Evolutionary conservation across 2,888 invertebrate genomes (phyloP), one percentile per base, ranked within the genome.

Genomic region (Encarsia formosa): DNA sequence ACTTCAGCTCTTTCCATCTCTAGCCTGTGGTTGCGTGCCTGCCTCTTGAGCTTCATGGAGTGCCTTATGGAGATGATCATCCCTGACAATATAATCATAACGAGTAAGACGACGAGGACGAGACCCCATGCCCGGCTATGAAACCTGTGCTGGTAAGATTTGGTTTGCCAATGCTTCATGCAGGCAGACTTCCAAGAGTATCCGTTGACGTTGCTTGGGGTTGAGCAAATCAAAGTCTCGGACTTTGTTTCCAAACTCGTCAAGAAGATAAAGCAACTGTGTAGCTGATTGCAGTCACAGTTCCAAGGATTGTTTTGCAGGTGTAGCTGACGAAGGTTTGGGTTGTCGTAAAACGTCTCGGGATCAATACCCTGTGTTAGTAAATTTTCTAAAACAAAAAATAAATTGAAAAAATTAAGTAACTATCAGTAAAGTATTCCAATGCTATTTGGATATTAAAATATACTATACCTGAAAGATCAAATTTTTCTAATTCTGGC

Each of bases 281-380:
- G 76, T 67, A 88, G 80, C 19, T 81, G 77, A 0, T 63, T 60
- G 63, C 89, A 89, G 13, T 56, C 56, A 67, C 89, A 89, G 54
- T 83, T 77, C 88, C 88, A 89, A 59, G 85, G 84, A 69, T 89
- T 89, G 63, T 88, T 86, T 15, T 79, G 78, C 39, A 88, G 66
- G 65, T 80, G 77, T n/a, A 88, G 69, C 47, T 76, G 76, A 54
- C 78, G 76, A 38, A 86, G 71, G 57, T 79, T 79, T 9, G 76
- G 74, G 68, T 84, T 85, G 2, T 76, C 75, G 1, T 77, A 76
- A 63, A 88, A 87, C 64, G 78, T 80, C 2, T 76, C 74, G 6
- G 77, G 76, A 31, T 75, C 77, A 71, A 86, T 80, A 31, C 81
- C 78, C 43, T 78, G 80, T 0, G 84, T 86, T 59, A 88, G 77